Evolutionary conservation across 2,797 vertebrate genomes (phyloP).

Genomic region (Sebastes oblongus): DNA sequence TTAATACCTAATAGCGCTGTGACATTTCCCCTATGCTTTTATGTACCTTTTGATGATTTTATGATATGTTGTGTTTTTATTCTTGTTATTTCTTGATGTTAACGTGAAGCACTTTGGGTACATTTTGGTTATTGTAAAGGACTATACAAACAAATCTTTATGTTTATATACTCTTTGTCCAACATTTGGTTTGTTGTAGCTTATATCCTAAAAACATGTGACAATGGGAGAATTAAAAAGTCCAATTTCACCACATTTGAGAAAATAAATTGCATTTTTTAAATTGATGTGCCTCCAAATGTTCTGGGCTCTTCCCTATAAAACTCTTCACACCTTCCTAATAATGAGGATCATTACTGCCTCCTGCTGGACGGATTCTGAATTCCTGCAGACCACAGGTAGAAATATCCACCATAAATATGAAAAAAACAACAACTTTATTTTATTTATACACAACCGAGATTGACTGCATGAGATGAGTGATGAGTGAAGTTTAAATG

Average conservation of each 20-base stretch:
- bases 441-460: neutral
- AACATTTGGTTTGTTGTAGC: neutral
- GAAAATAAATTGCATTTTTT: neutral
- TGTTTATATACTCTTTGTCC: too few species aligned
- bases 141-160: too few species aligned
- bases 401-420: neutral
- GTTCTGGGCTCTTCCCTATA: too few species aligned
- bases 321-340: neutral
- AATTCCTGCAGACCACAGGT: neutral
- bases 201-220: neutral
- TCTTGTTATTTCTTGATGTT: too few species aligned
- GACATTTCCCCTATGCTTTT: too few species aligned
- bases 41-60: too few species aligned
- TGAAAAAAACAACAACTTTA: neutral
- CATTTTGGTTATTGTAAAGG: too few species aligned
- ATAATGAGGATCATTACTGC: conserved; percentile 1
- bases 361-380: conserved; percentile 31
- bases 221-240: neutral
- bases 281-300: neutral
- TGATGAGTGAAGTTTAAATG: neutral
- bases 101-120: too few species aligned
- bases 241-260: neutral
- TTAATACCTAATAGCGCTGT: too few species aligned
- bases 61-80: too few species aligned
- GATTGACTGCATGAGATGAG: neutral